Evolutionary conservation across 1,140 invertebrate genomes (phyloP), one percentile per base, ranked within the genome.

Genomic region (Drosophila rhopaloa): DNA sequence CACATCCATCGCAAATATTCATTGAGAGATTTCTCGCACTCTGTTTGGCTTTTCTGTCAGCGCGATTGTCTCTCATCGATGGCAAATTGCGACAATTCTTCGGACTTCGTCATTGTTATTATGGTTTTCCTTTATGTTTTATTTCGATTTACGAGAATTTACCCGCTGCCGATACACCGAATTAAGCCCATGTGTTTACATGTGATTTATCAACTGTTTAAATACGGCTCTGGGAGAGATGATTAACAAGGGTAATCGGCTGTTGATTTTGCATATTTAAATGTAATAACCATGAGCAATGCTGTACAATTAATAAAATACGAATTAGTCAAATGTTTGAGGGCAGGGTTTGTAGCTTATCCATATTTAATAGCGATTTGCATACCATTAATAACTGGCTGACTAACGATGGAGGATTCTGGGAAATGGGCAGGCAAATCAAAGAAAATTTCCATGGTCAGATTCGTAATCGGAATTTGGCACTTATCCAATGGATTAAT

Each of bases 11-110:
- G 81, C 65, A 79, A 72, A 88, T 74, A 80, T 83, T 83, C 83
- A 88, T 80, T 88, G 76, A 88, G 76, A 70, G 66, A 67, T 74
- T 74, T 72, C 57, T 67, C 58, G 44, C 47, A 50, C 37, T 58
- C 27, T 32, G n/a, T 16, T 48, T 32, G 29, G 14, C 40, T 11
- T 66, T 63, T 50, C 63, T 75, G 71, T 75, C 71, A 65, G n/a
- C 53, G 37, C 32, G 60, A 47, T 7, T 48, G 43, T 35, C 50
- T 56, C 65, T 47, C 43, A 41, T 56, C 51, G 55, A 14, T 63
- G 59, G 43, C 80, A 83, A 83, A 70, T 89, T 88, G 80, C 65
- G 84, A 88, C 85, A 81, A 84, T 88, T 89, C 86, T 81, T 78
- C 41, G 68, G 44, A 40, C 80, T 81, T 72, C 84, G 84, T 88